phyloP scores from a whole-genome alignment of 2,113 vertebrate genomes.

The Entelurus aequoreus region DNA sequence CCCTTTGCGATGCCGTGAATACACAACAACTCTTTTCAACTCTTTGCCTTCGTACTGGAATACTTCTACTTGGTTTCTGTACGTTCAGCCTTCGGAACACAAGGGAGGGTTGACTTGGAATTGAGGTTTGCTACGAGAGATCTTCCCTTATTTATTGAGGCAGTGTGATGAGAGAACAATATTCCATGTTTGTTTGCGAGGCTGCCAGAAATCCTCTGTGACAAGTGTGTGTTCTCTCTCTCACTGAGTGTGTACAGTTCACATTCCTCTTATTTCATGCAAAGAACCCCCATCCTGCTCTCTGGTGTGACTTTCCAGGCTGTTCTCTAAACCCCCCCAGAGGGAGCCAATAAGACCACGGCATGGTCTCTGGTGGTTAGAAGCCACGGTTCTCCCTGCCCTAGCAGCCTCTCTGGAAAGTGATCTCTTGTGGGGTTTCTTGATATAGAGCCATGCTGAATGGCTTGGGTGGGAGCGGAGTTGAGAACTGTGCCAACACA shows the following conservation, averaged over 20 bases:
- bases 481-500: conserved; percentile 41
- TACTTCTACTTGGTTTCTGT: background rate
- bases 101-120: conserved; percentile 9
- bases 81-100: background rate
- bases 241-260: conserved; percentile 16
- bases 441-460: conserved; percentile 18
- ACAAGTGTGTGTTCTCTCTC: background rate
- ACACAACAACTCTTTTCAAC: too few species aligned
- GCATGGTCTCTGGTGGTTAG: conserved; percentile 50
- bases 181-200: conserved; percentile 24
- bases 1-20: too few species aligned
- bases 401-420: conserved; percentile 17
- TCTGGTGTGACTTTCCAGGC: conserved; percentile 47
- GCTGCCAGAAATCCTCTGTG: conserved; percentile 22
- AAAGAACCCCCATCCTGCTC: conserved; percentile 33
- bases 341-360: too few species aligned
- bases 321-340: conserved; percentile 48
- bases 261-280: conserved; percentile 49
- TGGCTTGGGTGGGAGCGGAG: conserved; percentile 18
- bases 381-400: conserved; percentile 31
- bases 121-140: conserved; percentile 13
- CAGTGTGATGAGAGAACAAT: conserved; percentile 14
- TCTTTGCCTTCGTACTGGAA: too few species aligned
- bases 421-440: conserved; percentile 16
- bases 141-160: conserved; percentile 7